A percentile compares a stretch with the other conserved stretches of the same genome.
Evolutionary conservation across 1,140 invertebrate species (phyloP).

Genomic region (Drosophila grimshawi): DNA sequence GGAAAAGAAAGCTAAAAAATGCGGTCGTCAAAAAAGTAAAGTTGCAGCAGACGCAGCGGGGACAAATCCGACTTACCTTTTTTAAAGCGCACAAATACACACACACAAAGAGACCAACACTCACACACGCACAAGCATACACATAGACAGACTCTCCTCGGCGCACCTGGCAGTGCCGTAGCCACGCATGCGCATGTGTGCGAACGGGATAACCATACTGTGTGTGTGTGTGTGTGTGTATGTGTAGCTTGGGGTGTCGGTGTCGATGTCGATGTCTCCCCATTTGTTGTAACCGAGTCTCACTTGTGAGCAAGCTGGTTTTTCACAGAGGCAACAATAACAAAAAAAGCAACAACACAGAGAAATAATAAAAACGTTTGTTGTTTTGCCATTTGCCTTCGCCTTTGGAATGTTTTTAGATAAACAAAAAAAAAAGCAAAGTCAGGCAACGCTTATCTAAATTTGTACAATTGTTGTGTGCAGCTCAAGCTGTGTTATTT

Average conservation of each 20-base stretch:
- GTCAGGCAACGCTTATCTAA: constrained; percentile 45
- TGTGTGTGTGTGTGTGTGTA: constrained; percentile 27
- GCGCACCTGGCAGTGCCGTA: constrained; percentile 22
- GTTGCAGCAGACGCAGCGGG: constrained; percentile 63
- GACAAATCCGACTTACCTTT: constrained; percentile 70
- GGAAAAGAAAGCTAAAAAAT: constrained; percentile 83
- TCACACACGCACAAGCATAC: constrained; percentile 16
- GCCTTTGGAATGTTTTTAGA: constrained; percentile 39
- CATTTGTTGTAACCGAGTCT: constrained; percentile 47
- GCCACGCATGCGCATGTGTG: constrained; percentile 68
- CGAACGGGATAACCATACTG: constrained; percentile 59
- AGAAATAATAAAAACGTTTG: constrained; percentile 59
- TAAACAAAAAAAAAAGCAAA: constrained; percentile 43
- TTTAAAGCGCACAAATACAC: constrained; percentile 52
- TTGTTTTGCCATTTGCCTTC: constrained; percentile 67
- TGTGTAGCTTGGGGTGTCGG: constrained; percentile 61
- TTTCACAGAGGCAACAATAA: constrained; percentile 45
- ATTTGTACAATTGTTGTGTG: constrained; percentile 9
- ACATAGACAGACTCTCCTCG: constrained; percentile 12
- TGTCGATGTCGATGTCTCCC: constrained; percentile 64
- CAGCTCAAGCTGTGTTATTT: constrained; percentile 13
- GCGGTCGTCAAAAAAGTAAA: constrained; percentile 76
- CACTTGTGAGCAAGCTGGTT: constrained; percentile 55
- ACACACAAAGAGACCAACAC: constrained; percentile 31
- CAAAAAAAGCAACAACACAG: constrained; percentile 32